Evolutionary conservation across 1,140 invertebrate genomes (phyloP).

Genomic region (Stratiolaelaps scimitus): DNA sequence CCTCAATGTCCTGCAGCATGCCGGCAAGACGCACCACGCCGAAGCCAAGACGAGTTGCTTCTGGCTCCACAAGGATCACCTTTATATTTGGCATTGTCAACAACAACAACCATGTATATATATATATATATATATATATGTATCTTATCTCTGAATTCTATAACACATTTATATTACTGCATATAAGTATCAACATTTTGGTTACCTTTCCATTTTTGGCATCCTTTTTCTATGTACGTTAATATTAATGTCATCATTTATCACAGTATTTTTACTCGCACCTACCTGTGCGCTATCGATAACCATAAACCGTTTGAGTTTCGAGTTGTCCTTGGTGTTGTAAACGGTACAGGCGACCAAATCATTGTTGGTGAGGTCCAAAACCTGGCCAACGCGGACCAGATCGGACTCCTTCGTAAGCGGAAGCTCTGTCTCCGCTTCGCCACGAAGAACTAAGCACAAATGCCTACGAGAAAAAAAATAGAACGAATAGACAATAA

Average conservation of each 20-base stretch:
- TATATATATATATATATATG: no score
- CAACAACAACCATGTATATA: no score
- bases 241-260: no score
- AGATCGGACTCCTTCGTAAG: slow-evolving; percentile 76
- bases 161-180: no score
- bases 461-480: slow-evolving; percentile 50
- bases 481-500: slow-evolving; percentile 2
- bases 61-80: slow-evolving; percentile 82
- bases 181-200: no score
- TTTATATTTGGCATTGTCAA: no score
- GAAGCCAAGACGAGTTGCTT: slow-evolving; percentile 81
- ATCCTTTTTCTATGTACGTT: no score
- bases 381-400: slow-evolving; percentile 75
- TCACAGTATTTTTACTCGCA: no score
- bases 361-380: slow-evolving; percentile 93
- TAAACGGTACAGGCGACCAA: slow-evolving; percentile 88
- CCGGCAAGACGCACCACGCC: slow-evolving; percentile 85
- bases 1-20: slow-evolving; percentile 52
- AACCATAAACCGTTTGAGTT: slow-evolving; percentile 79
- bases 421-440: slow-evolving; percentile 72
- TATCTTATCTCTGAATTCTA: no score
- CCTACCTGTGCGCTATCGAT: slow-evolving; percentile 77
- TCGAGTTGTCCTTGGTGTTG: slow-evolving; percentile 64
- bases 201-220: no score
- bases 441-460: slow-evolving; percentile 62